A percentile compares a stretch with the other conserved stretches of the same genome.
These are phyloP conservation scores for Drosophila buzzatii DNA, from an alignment of 2,888 invertebrate species.

Conservation along the genomic window DNA sequence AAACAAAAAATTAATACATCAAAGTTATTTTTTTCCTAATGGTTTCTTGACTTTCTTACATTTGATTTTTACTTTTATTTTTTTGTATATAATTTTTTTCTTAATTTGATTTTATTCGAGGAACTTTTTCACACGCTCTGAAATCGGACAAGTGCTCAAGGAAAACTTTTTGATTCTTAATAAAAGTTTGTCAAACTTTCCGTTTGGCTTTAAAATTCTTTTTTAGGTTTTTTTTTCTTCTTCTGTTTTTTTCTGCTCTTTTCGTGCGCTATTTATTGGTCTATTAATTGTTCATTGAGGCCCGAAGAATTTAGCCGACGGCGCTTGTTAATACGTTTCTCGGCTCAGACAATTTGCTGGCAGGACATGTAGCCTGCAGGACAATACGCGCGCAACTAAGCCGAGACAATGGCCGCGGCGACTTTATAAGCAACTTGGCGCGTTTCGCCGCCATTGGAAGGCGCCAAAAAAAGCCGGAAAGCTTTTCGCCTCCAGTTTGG, in stretches of 20 bases:
- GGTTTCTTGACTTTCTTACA: slow-evolving; percentile 7
- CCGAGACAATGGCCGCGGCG: slow-evolving; percentile 53
- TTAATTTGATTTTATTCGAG: slow-evolving; percentile 1
- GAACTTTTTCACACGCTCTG: slow-evolving; percentile 17
- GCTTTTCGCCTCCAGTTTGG: slow-evolving; percentile 50
- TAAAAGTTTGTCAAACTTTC: slow-evolving; percentile 34
- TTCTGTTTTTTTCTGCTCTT: neutral
- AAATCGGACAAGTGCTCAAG: slow-evolving; percentile 21
- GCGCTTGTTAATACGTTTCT: neutral
- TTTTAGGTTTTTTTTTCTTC: neutral
- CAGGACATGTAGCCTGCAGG: slow-evolving; percentile 42
- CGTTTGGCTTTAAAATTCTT: neutral
- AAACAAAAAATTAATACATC: slow-evolving; percentile 2
- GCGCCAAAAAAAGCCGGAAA: slow-evolving; percentile 59
- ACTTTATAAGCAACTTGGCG: slow-evolving; percentile 53
- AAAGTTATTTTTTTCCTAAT: slow-evolving; percentile 19
- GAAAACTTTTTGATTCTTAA: slow-evolving; percentile 30
- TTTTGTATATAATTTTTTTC: neutral
- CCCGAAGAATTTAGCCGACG: slow-evolving; percentile 16
- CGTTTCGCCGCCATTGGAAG: slow-evolving; percentile 61
- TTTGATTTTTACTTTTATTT: slow-evolving; percentile 5
- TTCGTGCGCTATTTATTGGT: neutral
- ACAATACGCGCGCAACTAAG: slow-evolving; percentile 71
- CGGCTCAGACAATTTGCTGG: neutral
- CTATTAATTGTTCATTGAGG: slow-evolving; percentile 8